These are phyloP conservation scores for Corythaeola cristata DNA, from an alignment of 2,113 vertebrate species.

Conservation along the genomic window DNA sequence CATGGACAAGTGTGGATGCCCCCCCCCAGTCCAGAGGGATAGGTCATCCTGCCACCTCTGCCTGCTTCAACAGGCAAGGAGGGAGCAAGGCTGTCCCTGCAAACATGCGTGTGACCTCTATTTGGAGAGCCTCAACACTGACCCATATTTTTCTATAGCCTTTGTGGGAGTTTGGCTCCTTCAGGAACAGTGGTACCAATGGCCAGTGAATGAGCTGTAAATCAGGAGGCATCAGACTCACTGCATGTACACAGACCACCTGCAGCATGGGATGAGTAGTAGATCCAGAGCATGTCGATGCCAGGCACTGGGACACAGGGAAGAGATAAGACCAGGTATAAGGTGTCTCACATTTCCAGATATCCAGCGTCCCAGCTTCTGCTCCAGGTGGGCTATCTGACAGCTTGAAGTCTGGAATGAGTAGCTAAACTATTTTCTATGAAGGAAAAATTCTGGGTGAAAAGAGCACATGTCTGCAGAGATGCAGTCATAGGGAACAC, in stretches of 20 bases:
- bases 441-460: rapidly evolving
- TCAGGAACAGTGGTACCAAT: not conserved
- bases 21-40: not conserved
- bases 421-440: not conserved
- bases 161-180: not conserved
- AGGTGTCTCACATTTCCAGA: not conserved
- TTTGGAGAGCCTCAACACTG: not conserved
- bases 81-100: not conserved
- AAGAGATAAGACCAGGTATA: not conserved
- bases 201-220: not conserved
- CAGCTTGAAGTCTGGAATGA: not conserved
- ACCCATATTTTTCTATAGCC: rapidly evolving
- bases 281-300: not conserved
- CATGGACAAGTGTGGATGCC: not conserved
- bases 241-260: not conserved
- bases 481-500: not conserved
- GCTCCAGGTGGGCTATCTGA: not conserved
- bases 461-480: not conserved
- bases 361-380: not conserved
- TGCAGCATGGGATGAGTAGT: rapidly evolving
- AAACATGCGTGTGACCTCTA: rapidly evolving
- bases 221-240: not conserved
- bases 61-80: not conserved
- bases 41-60: not conserved
- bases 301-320: not conserved